Percentiles rank a stretch among this genome's conserved stretches.
Evolutionary conservation across 2,113 vertebrate genomes (phyloP).

Genomic region (Sinocyclocheilus rhinocerous): DNA sequence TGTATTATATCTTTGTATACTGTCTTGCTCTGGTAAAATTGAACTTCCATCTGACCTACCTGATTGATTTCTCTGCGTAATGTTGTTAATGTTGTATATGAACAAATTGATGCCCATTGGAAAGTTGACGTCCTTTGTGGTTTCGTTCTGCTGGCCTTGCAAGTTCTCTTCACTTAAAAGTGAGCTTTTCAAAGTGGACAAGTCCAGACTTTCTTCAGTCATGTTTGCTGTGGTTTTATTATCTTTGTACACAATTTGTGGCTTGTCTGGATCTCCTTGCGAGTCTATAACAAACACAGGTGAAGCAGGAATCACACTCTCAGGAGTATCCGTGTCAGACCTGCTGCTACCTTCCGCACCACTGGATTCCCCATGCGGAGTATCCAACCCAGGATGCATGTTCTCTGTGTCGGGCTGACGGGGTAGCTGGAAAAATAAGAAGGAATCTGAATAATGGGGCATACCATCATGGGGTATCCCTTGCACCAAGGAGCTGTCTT

Average conservation of each 20-base stretch:
- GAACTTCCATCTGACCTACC: constrained; percentile 70
- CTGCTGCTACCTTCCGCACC: constrained; percentile 49
- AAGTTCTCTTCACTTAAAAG: neutral
- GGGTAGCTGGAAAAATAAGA: constrained; percentile 41
- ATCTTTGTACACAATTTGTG: constrained; percentile 72
- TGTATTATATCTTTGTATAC: neutral
- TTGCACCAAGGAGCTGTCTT: neutral
- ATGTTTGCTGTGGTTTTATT: constrained; percentile 32
- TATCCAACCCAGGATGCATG: neutral
- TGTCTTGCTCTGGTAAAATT: neutral
- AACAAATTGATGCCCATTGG: constrained; percentile 68
- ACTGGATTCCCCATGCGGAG: neutral
- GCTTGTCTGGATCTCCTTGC: constrained; percentile 36
- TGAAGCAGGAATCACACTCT: neutral
- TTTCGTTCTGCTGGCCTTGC: neutral
- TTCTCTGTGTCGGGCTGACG: constrained; percentile 42
- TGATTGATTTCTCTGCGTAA: constrained; percentile 80
- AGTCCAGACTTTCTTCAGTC: constrained; percentile 68
- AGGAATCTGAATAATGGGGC: neutral
- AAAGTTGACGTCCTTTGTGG: neutral
- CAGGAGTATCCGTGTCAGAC: neutral
- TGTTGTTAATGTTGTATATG: constrained; percentile 80
- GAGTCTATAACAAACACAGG: neutral
- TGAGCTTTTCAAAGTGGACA: constrained; percentile 58
- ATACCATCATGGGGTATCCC: neutral